Evolutionary conservation across 2,113 vertebrate genomes (phyloP).

Genomic region (Cavia porcellus): DNA sequence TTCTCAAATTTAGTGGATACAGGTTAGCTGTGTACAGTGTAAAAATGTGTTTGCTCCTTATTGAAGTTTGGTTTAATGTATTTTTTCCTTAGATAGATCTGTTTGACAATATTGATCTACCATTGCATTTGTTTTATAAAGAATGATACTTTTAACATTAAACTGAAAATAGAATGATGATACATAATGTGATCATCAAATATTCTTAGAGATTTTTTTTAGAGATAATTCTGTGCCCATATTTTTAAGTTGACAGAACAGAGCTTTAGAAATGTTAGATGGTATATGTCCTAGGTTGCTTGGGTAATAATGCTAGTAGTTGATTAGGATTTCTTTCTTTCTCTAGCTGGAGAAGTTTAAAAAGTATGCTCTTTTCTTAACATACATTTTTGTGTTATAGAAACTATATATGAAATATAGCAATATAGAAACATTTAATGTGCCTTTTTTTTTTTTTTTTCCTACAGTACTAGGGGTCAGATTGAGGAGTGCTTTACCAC

Average conservation of each 20-base stretch:
- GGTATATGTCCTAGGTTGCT: neutral
- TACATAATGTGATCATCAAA: neutral
- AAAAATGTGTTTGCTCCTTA: conserved; percentile 14
- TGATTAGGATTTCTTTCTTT: conserved; percentile 15
- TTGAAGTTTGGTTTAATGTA: conserved; percentile 16
- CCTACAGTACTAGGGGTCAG: neutral
- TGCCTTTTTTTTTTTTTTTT: neutral
- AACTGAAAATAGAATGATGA: conserved; percentile 10
- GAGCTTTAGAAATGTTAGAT: neutral
- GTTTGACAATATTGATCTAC: neutral
- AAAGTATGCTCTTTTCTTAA: neutral
- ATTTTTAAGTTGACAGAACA: neutral
- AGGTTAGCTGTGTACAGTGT: conserved; percentile 24
- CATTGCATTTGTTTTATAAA: conserved; percentile 20
- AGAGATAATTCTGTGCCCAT: neutral
- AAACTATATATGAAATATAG: neutral
- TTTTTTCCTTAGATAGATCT: conserved; percentile 8
- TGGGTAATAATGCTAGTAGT: neutral
- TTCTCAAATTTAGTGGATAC: conserved; percentile 17
- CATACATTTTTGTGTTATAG: neutral
- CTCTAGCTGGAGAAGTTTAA: neutral
- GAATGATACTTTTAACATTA: conserved; percentile 30
- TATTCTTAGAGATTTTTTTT: conserved; percentile 25
- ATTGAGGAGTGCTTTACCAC: neutral
- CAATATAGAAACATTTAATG: neutral